Conservation (phyloP, 1,140 invertebrate species). For the Drosophila auraria region DNA sequence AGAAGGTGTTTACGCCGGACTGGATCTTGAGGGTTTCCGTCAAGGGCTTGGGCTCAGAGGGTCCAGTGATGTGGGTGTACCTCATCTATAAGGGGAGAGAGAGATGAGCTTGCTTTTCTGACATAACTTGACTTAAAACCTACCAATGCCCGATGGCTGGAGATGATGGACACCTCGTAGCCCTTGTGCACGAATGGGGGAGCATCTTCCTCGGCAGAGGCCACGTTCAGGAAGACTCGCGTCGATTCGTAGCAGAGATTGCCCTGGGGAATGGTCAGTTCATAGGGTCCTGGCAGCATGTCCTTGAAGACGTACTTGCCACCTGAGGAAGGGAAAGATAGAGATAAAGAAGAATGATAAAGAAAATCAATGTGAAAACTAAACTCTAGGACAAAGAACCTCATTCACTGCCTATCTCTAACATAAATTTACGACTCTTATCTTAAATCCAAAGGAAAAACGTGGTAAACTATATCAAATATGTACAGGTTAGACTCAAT, state of each 20-base stretch:
- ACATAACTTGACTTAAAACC: background rate
- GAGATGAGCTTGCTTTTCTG: too few relatives aligned
- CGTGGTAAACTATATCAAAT: constrained; percentile 4
- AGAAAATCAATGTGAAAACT: background rate
- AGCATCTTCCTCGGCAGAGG: constrained; percentile 88
- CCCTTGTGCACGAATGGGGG: constrained; percentile 92
- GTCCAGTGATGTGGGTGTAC: constrained; percentile 59
- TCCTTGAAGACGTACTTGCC: constrained; percentile 91
- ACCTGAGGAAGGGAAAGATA: constrained; percentile 83
- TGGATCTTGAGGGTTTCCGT: constrained; percentile 81
- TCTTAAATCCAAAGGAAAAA: background rate
- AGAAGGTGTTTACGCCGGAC: constrained; percentile 87
- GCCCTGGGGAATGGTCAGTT: constrained; percentile 88
- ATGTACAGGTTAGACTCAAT: background rate
- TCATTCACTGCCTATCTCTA: background rate
- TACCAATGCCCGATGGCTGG: constrained; percentile 89
- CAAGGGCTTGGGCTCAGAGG: constrained; percentile 42
- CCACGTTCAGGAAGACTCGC: constrained; percentile 88
- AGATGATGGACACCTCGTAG: constrained; percentile 88
- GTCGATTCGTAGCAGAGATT: constrained; percentile 91
- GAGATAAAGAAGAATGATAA: background rate
- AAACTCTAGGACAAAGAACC: background rate
- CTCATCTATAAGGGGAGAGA: constrained; percentile 56
- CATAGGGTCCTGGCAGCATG: constrained; percentile 93
- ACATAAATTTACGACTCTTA: constrained; percentile 4